Evolutionary conservation across 2,113 vertebrate species (phyloP).

Genomic region (Nyctibius bracteatus): DNA sequence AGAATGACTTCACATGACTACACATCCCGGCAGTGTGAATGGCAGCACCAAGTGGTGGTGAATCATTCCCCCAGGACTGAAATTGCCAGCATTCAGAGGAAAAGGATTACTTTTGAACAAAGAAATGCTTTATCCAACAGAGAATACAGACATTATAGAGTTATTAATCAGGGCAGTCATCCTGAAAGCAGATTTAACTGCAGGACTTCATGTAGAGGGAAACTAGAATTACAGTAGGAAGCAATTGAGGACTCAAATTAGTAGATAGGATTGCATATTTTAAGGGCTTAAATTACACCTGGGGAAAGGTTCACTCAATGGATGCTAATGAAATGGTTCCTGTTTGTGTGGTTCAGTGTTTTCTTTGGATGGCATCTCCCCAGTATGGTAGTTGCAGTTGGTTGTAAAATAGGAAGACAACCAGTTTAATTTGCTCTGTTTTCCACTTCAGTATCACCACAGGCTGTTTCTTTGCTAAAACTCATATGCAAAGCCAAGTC

Average conservation of each 20-base stretch:
- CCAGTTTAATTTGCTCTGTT: conserved; percentile 9
- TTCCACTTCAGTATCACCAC: neutral
- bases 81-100: neutral
- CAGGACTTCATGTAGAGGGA: neutral
- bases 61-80: conserved; percentile 36
- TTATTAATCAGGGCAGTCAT: conserved; percentile 54
- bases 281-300: neutral
- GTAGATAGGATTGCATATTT: conserved; percentile 4
- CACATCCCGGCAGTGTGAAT: neutral
- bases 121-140: conserved; percentile 51
- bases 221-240: conserved; percentile 33
- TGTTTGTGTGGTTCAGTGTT: neutral
- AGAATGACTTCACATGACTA: neutral
- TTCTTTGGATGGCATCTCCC: neutral
- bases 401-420: neutral
- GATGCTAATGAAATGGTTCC: neutral
- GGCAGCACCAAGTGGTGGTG: neutral
- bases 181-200: conserved; percentile 41
- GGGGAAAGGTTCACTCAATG: neutral
- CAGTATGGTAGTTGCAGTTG: neutral
- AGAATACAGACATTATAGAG: conserved; percentile 24
- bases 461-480: neutral
- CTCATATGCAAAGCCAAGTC: neutral
- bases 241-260: neutral
- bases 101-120: conserved; percentile 50